Evolutionary conservation across 2,113 vertebrate species (phyloP).

Genomic region (Mola mola): DNA sequence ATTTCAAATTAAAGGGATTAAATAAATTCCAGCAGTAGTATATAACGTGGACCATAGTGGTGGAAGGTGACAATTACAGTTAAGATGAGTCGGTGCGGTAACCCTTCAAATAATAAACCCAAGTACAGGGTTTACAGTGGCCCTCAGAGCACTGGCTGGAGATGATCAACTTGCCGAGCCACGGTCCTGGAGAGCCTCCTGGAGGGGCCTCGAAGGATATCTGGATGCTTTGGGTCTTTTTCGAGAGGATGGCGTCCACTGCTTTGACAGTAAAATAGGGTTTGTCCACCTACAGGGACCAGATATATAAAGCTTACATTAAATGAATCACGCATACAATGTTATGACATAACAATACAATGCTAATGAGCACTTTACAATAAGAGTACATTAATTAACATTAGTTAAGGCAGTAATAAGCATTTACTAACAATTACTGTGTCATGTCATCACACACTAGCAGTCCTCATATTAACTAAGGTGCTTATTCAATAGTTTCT

Average conservation of each 20-base stretch:
- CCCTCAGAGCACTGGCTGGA: conserved; percentile 72
- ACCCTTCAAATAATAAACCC: conserved; percentile 88
- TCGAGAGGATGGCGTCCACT: conserved; percentile 70
- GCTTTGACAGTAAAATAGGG: conserved; percentile 81
- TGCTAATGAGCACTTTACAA: no score
- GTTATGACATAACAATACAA: no score
- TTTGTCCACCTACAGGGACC: conserved; percentile 81
- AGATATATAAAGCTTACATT: not conserved
- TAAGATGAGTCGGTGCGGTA: conserved; percentile 51
- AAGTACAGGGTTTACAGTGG: conserved; percentile 62
- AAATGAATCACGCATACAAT: not conserved
- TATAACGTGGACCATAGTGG: no score
- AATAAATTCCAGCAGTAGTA: no score
- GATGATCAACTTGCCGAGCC: conserved; percentile 82
- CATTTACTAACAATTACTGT: no score
- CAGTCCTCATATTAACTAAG: no score
- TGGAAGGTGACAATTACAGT: no score
- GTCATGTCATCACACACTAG: no score
- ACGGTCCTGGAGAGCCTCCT: conserved; percentile 45
- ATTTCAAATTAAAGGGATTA: no score
- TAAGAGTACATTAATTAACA: no score
- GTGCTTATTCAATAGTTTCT: no score
- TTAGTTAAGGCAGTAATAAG: no score
- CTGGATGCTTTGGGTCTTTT: conserved; percentile 78
- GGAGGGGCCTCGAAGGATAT: conserved; percentile 78